Conservation (phyloP, 1,140 invertebrate genomes). For the Tetramorium parvispinum region DNA sequence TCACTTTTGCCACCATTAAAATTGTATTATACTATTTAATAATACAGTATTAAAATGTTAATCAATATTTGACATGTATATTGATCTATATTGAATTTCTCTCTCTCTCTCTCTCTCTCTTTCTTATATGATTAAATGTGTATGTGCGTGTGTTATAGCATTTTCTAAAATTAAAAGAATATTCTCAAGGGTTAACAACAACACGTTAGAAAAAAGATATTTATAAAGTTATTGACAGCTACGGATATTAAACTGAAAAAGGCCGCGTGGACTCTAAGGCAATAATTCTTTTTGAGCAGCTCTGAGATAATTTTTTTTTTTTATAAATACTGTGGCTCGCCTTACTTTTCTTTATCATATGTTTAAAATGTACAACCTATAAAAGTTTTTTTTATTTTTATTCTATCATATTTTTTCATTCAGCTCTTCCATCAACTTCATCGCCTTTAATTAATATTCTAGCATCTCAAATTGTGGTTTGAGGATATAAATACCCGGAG, state of each 20-base stretch:
- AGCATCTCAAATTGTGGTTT: constrained; percentile 19
- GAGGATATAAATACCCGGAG: constrained; percentile 33
- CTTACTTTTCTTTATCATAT: neutral
- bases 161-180: constrained; percentile 36
- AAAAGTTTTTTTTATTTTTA: constrained; percentile 22
- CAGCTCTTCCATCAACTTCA: neutral
- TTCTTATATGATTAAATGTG: neutral
- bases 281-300: neutral
- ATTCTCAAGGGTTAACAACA: neutral
- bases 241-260: constrained; percentile 18
- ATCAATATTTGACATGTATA: neutral
- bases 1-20: neutral
- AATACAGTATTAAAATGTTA: neutral
- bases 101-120: neutral
- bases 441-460: constrained; percentile 45
- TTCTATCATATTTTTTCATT: neutral
- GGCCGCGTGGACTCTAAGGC: neutral
- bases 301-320: constrained; percentile 1
- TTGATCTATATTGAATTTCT: constrained; percentile 6
- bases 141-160: neutral
- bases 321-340: neutral
- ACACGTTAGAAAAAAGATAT: constrained; percentile 35
- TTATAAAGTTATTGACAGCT: constrained; percentile 37
- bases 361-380: constrained; percentile 13
- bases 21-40: neutral